phyloP scores from a whole-genome alignment of 1,140 invertebrate genomes.

The Cardiocondyla obscurior region DNA sequence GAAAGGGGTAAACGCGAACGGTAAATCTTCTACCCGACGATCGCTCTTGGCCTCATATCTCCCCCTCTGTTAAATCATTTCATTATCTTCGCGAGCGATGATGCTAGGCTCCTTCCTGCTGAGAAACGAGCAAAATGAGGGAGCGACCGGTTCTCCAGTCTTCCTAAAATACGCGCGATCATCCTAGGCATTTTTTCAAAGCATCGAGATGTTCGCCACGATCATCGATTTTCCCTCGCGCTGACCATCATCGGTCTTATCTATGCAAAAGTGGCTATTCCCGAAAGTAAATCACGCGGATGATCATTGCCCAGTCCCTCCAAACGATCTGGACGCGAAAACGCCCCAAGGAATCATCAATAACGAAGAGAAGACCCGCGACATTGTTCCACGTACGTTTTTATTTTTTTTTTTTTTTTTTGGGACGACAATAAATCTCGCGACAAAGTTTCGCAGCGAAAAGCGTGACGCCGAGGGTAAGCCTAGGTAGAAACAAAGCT shows the following conservation, averaged over 20 bases:
- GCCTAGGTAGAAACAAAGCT: slow-evolving; percentile 37
- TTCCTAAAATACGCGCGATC: slow-evolving; percentile 71
- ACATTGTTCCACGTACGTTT: no score
- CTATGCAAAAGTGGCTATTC: slow-evolving; percentile 61
- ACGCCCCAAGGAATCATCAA: slow-evolving; percentile 71
- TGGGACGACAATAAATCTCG: slow-evolving; percentile 1
- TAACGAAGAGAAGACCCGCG: no score
- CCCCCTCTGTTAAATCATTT: slow-evolving; percentile 45
- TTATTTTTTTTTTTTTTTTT: background rate
- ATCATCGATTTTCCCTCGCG: background rate
- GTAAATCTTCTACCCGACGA: slow-evolving; percentile 21
- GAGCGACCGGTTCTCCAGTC: slow-evolving; percentile 70
- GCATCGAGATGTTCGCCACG: slow-evolving; percentile 46
- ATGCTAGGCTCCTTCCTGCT: slow-evolving; percentile 49
- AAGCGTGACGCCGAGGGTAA: background rate
- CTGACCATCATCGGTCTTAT: slow-evolving; percentile 63
- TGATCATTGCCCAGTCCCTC: slow-evolving; percentile 63
- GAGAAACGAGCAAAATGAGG: slow-evolving; percentile 40
- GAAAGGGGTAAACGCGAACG: slow-evolving; percentile 29
- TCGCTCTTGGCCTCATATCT: slow-evolving; percentile 41
- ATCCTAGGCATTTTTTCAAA: slow-evolving; percentile 72
- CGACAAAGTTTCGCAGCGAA: no score
- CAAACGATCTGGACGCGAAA: slow-evolving; percentile 28
- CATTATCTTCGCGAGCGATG: slow-evolving; percentile 50
- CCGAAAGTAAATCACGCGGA: slow-evolving; percentile 79